These are phyloP conservation scores for Apolygus lucorum DNA, from an alignment of 1,140 invertebrate genomes.

Conservation along the genomic window DNA sequence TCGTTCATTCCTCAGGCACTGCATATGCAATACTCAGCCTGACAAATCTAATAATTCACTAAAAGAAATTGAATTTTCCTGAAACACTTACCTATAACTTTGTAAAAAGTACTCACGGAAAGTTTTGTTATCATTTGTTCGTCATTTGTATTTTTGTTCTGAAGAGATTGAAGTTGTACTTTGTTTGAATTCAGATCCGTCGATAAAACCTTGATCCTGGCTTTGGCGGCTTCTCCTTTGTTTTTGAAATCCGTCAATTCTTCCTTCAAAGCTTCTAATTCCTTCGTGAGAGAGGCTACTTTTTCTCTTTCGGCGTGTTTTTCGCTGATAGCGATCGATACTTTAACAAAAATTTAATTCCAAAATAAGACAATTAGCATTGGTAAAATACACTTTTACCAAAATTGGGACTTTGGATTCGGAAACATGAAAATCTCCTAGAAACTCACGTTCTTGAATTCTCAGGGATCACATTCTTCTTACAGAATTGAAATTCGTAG, in stretches of 20 bases:
- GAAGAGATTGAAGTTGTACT: conserved; percentile 43
- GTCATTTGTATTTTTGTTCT: conserved; percentile 49
- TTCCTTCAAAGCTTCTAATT: conserved; percentile 40
- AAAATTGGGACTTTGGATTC: too few relatives aligned
- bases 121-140: conserved; percentile 47
- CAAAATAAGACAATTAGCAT: too few relatives aligned
- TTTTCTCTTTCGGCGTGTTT: conserved; percentile 48
- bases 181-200: conserved; percentile 43
- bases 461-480: too few relatives aligned
- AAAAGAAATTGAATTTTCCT: background rate
- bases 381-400: too few relatives aligned
- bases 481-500: too few relatives aligned
- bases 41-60: background rate
- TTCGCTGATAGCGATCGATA: conserved; percentile 36
- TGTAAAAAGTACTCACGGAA: conserved; percentile 31
- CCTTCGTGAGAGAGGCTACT: conserved; percentile 45
- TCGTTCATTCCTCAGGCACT: too few relatives aligned
- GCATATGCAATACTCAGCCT: too few relatives aligned
- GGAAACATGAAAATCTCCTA: too few relatives aligned
- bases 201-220: conserved; percentile 48
- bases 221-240: conserved; percentile 47
- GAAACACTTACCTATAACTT: too few relatives aligned
- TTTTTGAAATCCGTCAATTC: conserved; percentile 44
- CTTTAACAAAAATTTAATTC: too few relatives aligned
- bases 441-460: too few relatives aligned